Evolutionary conservation across 2,888 invertebrate species (phyloP), one percentile per base, ranked within the genome.

Genomic region (Quadroppia sp.): DNA sequence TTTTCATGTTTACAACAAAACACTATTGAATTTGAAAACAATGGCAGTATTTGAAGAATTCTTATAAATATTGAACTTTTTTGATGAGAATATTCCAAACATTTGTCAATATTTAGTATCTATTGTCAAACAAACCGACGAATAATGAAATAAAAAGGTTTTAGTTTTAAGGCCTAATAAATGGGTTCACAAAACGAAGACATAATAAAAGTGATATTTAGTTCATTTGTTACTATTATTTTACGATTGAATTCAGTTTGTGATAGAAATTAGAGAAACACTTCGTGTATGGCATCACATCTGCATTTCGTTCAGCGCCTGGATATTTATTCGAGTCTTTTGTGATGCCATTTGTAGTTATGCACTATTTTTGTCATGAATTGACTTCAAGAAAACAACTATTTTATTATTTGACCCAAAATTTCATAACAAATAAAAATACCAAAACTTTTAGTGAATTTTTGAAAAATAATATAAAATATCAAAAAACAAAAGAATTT

Each of bases 391-490:
- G 23, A 56, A 56, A 4, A 25, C 56, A 56, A 56, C 20, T 28
- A 56, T 56, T 56, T 56, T 56, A 56, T 56, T 56, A 23, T n/a
- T n/a, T 23, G 56, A 56, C 28, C 56, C 23, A 7, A 45, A 45
- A 11, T 15, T 45, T 45, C 45, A 45, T 17, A 11, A 15, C 45
- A 45, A 45, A 45, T 45, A 17, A 45, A 45, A 36, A 15, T 17
- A 17, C 45, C 15, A 45, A 2, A 11, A 45, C 45, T 17, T 45
- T 40, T 40, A 9, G 45, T 17, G 45, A 45, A 17, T 9, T 13
- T 45, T 3, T 15, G 17, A 17, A 17, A 45, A 17, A 45, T 45
- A 17, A 45, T 3, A 45, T 17, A 45, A 15, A 45, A 45, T 45
- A 45, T 17, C n/a, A n/a, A n/a, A n/a, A n/a, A n/a, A n/a, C n/a